Conservation (phyloP, 2,888 invertebrate species). For the Euspilapteryx auroguttella region DNA sequence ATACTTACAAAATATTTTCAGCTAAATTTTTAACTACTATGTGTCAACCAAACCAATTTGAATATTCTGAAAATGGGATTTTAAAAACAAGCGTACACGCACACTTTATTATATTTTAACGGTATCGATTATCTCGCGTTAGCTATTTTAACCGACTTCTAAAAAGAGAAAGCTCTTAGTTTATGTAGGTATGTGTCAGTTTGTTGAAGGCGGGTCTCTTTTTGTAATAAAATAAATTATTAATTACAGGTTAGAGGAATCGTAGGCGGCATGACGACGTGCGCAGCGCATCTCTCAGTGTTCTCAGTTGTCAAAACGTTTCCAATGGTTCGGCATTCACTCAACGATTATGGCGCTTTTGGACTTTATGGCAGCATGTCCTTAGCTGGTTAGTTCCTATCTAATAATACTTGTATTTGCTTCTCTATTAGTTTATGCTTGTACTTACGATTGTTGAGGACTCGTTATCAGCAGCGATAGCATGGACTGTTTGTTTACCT, state of each 20-base stretch:
- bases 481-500: no score
- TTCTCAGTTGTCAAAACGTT: constrained; percentile 71
- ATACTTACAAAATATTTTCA: background rate
- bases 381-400: constrained; percentile 38
- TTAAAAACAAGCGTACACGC: no score
- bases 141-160: no score
- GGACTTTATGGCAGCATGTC: constrained; percentile 65
- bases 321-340: constrained; percentile 45
- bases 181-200: no score
- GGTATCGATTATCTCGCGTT: no score
- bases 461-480: no score
- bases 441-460: background rate
- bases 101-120: no score
- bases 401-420: background rate
- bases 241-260: constrained; percentile 66
- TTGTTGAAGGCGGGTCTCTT: no score
- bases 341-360: constrained; percentile 64
- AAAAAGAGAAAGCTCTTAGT: no score
- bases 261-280: constrained; percentile 68
- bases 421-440: background rate
- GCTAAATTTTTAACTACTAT: background rate
- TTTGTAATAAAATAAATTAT: no score
- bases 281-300: constrained; percentile 65
- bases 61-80: no score
- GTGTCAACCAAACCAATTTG: background rate